These are phyloP conservation scores for Cladorhizidae sp. DNA, from an alignment of 37 sponge, comb jelly and placozoan species.

Conservation along the genomic window DNA sequence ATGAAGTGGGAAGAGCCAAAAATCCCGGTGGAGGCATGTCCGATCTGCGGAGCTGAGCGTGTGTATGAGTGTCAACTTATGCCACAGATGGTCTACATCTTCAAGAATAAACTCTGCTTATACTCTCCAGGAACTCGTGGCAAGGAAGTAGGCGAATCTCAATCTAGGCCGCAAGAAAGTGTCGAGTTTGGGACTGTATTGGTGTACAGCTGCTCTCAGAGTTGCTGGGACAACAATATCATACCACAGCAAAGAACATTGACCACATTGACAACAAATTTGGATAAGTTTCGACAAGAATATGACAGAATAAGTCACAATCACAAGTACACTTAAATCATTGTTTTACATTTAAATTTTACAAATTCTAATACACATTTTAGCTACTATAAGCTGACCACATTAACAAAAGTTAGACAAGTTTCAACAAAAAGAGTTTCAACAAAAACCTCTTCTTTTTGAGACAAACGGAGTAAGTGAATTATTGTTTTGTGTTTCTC, in stretches of 20 bases:
- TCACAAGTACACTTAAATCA: too few relatives aligned
- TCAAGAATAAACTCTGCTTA: conserved; percentile 13
- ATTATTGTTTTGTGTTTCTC: too few relatives aligned
- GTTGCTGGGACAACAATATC: conserved; percentile 68
- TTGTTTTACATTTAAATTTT: too few relatives aligned
- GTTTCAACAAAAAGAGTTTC: too few relatives aligned
- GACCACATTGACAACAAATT: too few relatives aligned
- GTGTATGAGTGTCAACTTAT: conserved; percentile 82
- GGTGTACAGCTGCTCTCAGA: conserved; percentile 71
- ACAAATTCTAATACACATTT: too few relatives aligned
- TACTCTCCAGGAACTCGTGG: too few relatives aligned
- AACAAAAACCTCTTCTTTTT: too few relatives aligned
- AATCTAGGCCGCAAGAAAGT: not conserved
- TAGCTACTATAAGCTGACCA: too few relatives aligned
- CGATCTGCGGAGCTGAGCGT: conserved; percentile 53
- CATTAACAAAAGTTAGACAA: too few relatives aligned
- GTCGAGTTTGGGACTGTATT: conserved; percentile 83
- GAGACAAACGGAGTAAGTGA: too few relatives aligned
- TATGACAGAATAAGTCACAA: conserved; percentile 10
- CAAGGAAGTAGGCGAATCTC: not conserved
- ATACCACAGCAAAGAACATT: not conserved
- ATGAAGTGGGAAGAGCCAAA: not conserved
- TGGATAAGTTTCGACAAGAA: conserved; percentile 49
- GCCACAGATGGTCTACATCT: conserved; percentile 73
- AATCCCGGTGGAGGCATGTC: not conserved